Conservation (phyloP, 1,140 invertebrate species). For the Cydia strobilella region DNA sequence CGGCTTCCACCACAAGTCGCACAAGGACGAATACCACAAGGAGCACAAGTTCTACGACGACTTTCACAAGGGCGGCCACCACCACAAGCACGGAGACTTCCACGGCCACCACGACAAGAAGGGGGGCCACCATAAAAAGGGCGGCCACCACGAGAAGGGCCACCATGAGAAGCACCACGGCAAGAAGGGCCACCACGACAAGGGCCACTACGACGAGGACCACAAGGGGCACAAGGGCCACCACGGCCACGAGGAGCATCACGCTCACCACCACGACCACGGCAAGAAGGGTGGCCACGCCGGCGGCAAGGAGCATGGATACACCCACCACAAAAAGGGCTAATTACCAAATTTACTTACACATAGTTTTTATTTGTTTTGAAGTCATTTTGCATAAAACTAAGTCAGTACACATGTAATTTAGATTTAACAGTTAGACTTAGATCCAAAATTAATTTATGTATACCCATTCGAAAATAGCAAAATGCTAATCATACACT, state of each 20-base stretch:
- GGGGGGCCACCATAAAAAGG: slow-evolving; percentile 86
- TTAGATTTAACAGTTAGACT: slow-evolving; percentile 31
- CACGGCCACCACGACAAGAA: slow-evolving; percentile 86
- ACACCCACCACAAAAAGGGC: slow-evolving; percentile 79
- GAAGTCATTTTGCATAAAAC: slow-evolving; percentile 47
- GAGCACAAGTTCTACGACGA: slow-evolving; percentile 93
- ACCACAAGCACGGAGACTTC: slow-evolving; percentile 85
- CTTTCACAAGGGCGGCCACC: slow-evolving; percentile 87
- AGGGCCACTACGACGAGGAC: slow-evolving; percentile 84
- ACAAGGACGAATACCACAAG: slow-evolving; percentile 91
- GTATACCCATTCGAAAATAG: background rate
- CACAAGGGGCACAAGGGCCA: slow-evolving; percentile 83
- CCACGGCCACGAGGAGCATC: slow-evolving; percentile 84
- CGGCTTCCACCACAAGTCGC: slow-evolving; percentile 89
- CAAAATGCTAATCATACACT: slow-evolving; percentile 1
- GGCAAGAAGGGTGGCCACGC: slow-evolving; percentile 84
- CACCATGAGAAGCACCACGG: slow-evolving; percentile 86
- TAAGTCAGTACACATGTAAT: slow-evolving; percentile 26
- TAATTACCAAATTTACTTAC: slow-evolving; percentile 40
- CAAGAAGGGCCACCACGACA: slow-evolving; percentile 87
- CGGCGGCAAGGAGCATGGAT: slow-evolving; percentile 84
- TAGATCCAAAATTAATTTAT: slow-evolving; percentile 29
- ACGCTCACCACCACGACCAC: slow-evolving; percentile 83
- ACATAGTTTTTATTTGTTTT: slow-evolving; percentile 45
- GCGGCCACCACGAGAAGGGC: slow-evolving; percentile 84